Evolutionary conservation across 2,113 vertebrate genomes (phyloP).

Genomic region (Hystrix cristata): DNA sequence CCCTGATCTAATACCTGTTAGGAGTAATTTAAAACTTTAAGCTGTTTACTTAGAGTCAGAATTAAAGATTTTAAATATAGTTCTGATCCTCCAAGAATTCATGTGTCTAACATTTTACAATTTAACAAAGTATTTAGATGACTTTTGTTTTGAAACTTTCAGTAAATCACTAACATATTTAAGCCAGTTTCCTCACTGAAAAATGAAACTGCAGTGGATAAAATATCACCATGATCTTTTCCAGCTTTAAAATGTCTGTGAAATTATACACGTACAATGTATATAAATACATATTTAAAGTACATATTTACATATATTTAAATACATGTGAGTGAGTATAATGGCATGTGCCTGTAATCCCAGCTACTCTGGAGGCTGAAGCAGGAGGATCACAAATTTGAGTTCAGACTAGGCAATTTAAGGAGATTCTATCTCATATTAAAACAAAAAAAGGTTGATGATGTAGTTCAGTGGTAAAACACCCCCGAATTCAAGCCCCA

Average conservation of each 20-base stretch:
- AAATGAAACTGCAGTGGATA: slow-evolving; percentile 25
- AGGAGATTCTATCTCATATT: neutral
- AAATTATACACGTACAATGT: neutral
- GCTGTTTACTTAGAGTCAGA: slow-evolving; percentile 32
- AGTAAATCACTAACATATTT: slow-evolving; percentile 18
- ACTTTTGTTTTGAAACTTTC: slow-evolving; percentile 1
- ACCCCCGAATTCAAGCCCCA: neutral
- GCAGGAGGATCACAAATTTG: neutral
- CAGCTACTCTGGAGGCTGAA: neutral
- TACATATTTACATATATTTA: neutral
- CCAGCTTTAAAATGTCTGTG: slow-evolving; percentile 47
- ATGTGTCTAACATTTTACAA: neutral
- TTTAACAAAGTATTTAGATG: neutral
- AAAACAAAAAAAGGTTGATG: neutral
- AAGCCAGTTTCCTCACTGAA: neutral
- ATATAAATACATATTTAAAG: neutral
- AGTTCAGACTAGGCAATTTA: neutral
- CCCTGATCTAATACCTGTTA: neutral
- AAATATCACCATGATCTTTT: slow-evolving; percentile 16
- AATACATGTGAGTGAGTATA: neutral
- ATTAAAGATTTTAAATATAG: slow-evolving; percentile 44
- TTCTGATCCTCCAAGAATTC: slow-evolving; percentile 25
- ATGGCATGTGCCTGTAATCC: neutral
- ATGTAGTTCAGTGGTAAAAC: neutral
- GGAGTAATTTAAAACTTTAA: slow-evolving; percentile 45